Evolutionary conservation across 2,113 vertebrate genomes (phyloP), one percentile per base, ranked within the genome.

Genomic region (Diglossa brunneiventris): DNA sequence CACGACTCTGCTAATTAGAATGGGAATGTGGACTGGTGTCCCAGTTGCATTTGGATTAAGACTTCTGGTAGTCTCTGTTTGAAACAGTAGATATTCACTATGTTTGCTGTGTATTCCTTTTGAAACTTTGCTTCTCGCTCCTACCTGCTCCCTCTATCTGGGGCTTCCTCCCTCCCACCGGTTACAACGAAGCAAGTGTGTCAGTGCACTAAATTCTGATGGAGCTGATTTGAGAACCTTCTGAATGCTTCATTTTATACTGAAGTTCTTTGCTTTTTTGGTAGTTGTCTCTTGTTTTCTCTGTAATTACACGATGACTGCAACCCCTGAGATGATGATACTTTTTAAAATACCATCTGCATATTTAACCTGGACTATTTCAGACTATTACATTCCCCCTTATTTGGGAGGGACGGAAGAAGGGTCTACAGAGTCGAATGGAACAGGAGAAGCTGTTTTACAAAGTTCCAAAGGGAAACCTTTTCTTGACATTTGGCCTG

Each of bases 131-230:
- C 18, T 72, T 20, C 3, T 63, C 11, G 3, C 12, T 46, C 7
- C 12, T 75, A 8, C 17, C 1, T 13, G 6, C 11, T 73, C 7
- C 22, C 8, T 2, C 4, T 9, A 0, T 50, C 8, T 47, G 39
- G 7, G 28, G 1, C 5, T 33, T 41, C 23, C 24, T 24, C 5
- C 14, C 7, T 4, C 2, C 1, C 8, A 3, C 23, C 33, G 18
- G 2, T 61, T 55, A 30, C 27, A 44, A 3, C 4, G 27, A 68
- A 50, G 28, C 11, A 20, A 10, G 5, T 56, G 19, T 84, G n/a
- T 70, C 2, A 0, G 28, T 59, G 27, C 31, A 6, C 21, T 27
- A 19, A 53, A 1, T 62, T 66, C 41, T 62, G 63, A 28, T 49
- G n/a, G 23, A 86, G 19, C 20, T 0, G 5, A 23, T 49, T 64